These are phyloP conservation scores for Malurus elegans DNA, from an alignment of 2,113 vertebrate species.

Conservation along the genomic window DNA sequence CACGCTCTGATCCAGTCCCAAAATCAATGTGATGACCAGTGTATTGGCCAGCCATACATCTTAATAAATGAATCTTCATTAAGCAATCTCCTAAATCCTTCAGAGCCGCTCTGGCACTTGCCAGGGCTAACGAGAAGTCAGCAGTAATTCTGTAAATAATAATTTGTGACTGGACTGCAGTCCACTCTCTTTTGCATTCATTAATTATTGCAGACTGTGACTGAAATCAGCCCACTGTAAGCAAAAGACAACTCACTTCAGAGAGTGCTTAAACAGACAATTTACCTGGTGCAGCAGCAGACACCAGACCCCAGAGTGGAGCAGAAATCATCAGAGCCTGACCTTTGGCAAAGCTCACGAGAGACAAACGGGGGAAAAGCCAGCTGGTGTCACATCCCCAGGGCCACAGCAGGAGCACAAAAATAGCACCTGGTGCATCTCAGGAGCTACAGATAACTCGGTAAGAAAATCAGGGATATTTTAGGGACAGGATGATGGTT, in stretches of 20 bases:
- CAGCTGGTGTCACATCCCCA: neutral
- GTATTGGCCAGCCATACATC: neutral
- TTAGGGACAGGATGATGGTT: neutral
- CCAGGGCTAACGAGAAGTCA: conserved; percentile 10
- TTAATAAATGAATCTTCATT: conserved; percentile 20
- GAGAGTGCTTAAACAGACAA: neutral
- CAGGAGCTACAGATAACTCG: neutral
- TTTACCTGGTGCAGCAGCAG: neutral
- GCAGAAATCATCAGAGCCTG: neutral
- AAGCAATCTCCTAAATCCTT: neutral
- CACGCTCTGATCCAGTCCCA: neutral
- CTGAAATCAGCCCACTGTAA: neutral
- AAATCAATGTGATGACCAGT: neutral
- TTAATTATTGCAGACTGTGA: neutral
- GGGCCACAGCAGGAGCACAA: neutral
- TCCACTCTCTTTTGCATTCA: neutral
- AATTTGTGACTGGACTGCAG: neutral
- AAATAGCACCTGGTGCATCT: neutral
- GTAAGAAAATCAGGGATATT: neutral
- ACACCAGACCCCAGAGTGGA: neutral
- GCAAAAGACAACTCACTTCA: neutral
- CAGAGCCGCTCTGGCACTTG: neutral
- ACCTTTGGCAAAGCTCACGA: neutral
- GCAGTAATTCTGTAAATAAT: conserved; percentile 5
- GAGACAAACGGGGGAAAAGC: neutral